Conservation (phyloP, 2,797 vertebrate species). For the Alosa sapidissima region DNA sequence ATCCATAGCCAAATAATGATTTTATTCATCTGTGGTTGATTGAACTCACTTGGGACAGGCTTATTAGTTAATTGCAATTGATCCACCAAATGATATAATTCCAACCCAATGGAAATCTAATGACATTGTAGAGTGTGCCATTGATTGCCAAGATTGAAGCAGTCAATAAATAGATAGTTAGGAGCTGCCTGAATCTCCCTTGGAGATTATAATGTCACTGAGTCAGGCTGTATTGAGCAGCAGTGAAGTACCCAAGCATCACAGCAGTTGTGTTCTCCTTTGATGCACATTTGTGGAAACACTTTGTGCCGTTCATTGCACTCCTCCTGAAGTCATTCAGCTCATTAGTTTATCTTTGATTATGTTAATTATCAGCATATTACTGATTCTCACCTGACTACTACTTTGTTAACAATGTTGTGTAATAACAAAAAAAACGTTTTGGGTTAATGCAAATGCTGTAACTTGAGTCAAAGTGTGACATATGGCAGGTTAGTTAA, state of each 20-base stretch:
- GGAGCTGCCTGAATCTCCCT: not conserved
- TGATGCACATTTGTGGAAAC: not conserved
- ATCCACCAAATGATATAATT: not conserved
- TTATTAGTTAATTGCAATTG: conserved; percentile 5
- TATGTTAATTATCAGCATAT: not conserved
- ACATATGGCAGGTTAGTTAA: not conserved
- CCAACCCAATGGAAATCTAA: not conserved
- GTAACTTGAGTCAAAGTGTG: not conserved
- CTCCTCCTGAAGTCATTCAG: not conserved
- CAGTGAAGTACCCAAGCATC: not conserved
- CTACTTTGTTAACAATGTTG: not conserved
- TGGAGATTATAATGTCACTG: not conserved
- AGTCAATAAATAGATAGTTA: conserved; percentile 16
- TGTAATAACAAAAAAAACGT: not conserved
- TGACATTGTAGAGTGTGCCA: not conserved
- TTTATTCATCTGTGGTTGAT: conserved; percentile 6
- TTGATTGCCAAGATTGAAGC: not conserved
- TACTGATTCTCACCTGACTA: not conserved
- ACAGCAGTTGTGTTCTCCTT: not conserved
- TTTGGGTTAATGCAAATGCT: not conserved
- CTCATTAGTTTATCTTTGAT: not conserved
- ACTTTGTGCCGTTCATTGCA: not conserved
- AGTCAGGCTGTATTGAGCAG: not conserved
- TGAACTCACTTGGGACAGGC: not conserved
- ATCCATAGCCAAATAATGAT: conserved; percentile 19